Conservation (phyloP, 2,113 vertebrate genomes). For the Lepus timidus region DNA sequence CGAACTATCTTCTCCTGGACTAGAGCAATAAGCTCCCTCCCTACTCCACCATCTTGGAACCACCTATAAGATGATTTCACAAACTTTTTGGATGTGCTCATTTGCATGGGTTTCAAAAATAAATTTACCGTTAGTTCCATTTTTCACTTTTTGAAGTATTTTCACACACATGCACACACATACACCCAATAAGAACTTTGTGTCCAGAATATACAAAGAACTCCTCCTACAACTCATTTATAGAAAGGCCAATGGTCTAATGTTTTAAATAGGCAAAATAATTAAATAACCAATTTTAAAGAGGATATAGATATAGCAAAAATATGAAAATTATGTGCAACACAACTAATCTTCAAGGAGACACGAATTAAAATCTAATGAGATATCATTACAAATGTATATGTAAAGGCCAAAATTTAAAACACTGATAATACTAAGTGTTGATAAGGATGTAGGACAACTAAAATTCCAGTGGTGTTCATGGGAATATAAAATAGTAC, state of each 20-base stretch:
- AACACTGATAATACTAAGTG: conserved; percentile 13
- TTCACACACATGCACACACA: neutral
- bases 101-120: too few species aligned
- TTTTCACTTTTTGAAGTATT: too few species aligned
- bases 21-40: too few species aligned
- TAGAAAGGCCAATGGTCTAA: neutral
- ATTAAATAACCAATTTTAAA: neutral
- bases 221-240: conserved; percentile 6
- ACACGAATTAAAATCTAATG: neutral
- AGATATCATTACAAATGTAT: neutral
- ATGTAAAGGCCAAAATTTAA: neutral
- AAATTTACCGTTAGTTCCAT: too few species aligned
- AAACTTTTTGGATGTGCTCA: too few species aligned
- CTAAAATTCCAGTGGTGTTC: neutral
- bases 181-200: neutral
- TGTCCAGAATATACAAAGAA: neutral
- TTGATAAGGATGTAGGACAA: neutral
- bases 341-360: neutral
- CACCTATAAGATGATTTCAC: too few species aligned
- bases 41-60: too few species aligned
- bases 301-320: neutral
- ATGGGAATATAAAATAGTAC: neutral
- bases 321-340: neutral
- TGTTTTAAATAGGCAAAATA: neutral
- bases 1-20: too few species aligned